Percentiles rank a stretch among this genome's conserved stretches.
Conservation (phyloP, 2,797 vertebrate genomes). For the Clamator glandarius region DNA sequence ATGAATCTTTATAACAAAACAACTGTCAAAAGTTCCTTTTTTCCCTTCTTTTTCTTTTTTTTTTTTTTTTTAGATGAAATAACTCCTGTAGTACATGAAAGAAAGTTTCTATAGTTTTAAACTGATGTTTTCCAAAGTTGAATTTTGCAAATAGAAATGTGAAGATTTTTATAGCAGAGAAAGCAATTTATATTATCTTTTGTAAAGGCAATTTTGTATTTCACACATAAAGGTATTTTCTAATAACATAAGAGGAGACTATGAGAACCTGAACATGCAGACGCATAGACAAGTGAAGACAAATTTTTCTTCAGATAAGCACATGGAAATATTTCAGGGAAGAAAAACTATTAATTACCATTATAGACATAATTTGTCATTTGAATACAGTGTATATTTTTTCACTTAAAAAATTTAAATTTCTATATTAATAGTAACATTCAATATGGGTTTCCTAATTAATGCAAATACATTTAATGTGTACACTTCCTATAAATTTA, state of each 20-base stretch:
- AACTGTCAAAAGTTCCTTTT: fast-evolving
- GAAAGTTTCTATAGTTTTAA: background rate
- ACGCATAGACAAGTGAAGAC: background rate
- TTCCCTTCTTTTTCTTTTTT: no score
- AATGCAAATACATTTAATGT: fast-evolving
- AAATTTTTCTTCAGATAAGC: background rate
- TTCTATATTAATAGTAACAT: background rate
- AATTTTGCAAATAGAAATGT: background rate
- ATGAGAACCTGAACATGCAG: background rate
- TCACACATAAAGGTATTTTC: background rate
- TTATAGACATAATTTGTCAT: background rate
- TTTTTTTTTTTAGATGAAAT: background rate
- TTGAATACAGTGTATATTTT: background rate
- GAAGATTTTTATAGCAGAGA: background rate
- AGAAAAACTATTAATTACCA: background rate
- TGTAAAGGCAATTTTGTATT: background rate
- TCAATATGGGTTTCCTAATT: background rate
- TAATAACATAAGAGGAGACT: background rate
- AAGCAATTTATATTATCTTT: background rate
- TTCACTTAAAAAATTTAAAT: background rate
- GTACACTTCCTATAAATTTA: background rate
- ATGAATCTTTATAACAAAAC: background rate
- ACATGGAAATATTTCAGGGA: background rate
- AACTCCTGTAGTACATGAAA: background rate
- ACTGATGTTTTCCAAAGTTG: background rate